Evolutionary conservation across 2,797 vertebrate species (phyloP).

Genomic region (Stomatorhinus walkeri): DNA sequence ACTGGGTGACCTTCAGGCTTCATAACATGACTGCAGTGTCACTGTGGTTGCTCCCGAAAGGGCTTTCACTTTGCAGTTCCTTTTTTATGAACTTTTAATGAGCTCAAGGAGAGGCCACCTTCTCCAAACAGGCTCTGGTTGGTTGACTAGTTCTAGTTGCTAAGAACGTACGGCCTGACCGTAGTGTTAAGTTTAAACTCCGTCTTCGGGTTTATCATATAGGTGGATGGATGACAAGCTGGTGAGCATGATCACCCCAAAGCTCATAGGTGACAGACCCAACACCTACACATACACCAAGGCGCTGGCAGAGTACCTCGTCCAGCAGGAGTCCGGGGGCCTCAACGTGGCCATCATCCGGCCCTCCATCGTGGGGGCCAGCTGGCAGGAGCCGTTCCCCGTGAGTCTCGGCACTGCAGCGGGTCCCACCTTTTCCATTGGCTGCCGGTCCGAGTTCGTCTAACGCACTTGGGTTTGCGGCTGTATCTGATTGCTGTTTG

Average conservation of each 20-base stretch:
- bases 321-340: constrained; percentile 85
- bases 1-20: neutral
- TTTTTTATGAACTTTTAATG: neutral
- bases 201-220: neutral
- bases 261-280: constrained; percentile 81
- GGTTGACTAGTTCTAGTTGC: neutral
- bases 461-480: neutral
- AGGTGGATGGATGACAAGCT: constrained; percentile 98
- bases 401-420: constrained; percentile 60
- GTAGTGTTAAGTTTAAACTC: neutral
- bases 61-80: neutral
- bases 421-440: neutral
- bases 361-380: constrained; percentile 95
- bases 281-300: constrained; percentile 96
- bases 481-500: neutral
- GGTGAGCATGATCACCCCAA: constrained; percentile 83
- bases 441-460: neutral
- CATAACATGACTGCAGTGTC: neutral
- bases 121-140: neutral
- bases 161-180: neutral
- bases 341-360: constrained; percentile 88
- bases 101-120: neutral
- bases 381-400: constrained; percentile 97
- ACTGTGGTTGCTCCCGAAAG: neutral
- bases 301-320: constrained; percentile 87